Conservation (phyloP, 2,888 invertebrate genomes). For the Acholoe squamosa region DNA sequence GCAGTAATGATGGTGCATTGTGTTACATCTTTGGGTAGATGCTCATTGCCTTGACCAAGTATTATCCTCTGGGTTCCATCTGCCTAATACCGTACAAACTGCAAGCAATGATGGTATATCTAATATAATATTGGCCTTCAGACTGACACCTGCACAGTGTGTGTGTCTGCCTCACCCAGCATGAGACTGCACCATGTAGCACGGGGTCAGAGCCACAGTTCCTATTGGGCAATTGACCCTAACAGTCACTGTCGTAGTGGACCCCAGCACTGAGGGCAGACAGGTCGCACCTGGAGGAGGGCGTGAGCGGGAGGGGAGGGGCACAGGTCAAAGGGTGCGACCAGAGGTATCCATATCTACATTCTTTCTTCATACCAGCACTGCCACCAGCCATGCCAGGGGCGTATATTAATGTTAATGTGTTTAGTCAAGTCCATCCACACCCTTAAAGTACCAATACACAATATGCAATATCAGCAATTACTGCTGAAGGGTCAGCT, state of each 20-base stretch:
- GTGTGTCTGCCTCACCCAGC: too few species aligned
- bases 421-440: background rate
- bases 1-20: too few species aligned
- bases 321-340: background rate
- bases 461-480: too few species aligned
- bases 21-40: too few species aligned
- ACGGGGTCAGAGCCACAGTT: background rate
- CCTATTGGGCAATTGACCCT: conserved; percentile 35
- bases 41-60: too few species aligned
- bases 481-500: too few species aligned
- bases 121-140: too few species aligned
- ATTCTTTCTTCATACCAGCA: background rate
- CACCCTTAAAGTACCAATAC: too few species aligned
- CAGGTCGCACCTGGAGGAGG: background rate
- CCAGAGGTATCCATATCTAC: background rate
- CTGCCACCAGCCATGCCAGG: background rate
- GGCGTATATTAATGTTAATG: background rate
- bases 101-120: too few species aligned
- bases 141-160: too few species aligned
- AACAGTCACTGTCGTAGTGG: background rate
- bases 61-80: too few species aligned
- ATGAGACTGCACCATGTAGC: background rate
- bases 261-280: background rate
- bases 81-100: too few species aligned
- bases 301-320: background rate